Evolutionary conservation across 2,113 vertebrate genomes (phyloP).

Genomic region (Vulpes lagopus): DNA sequence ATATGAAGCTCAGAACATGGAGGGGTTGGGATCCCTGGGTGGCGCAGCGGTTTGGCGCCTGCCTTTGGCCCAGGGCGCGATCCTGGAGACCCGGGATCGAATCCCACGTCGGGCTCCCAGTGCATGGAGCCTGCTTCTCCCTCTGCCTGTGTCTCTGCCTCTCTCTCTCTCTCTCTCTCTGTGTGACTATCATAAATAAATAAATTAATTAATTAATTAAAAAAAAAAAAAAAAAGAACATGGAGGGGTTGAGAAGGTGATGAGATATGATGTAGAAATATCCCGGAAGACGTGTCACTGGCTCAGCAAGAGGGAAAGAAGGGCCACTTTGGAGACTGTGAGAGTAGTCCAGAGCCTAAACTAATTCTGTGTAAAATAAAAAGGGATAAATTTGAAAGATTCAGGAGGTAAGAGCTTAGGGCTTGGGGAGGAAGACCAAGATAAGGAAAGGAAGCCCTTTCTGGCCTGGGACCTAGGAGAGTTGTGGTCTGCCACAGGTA

Average conservation of each 20-base stretch:
- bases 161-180: no score
- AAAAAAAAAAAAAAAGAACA: no score
- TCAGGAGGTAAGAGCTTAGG: background rate
- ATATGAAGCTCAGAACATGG: background rate
- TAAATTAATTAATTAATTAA: no score
- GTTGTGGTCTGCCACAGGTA: background rate
- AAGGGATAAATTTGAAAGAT: background rate
- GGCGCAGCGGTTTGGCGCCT: no score
- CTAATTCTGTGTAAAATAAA: background rate
- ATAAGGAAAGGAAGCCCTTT: background rate
- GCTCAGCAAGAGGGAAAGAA: background rate
- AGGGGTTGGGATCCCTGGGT: no score
- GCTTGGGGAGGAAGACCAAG: background rate
- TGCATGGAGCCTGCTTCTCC: no score
- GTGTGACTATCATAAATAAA: no score
- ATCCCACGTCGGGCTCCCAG: no score
- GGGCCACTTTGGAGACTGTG: background rate
- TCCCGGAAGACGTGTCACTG: background rate
- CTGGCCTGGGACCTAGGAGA: background rate
- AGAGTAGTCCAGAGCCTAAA: background rate
- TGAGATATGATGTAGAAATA: slow-evolving; percentile 10
- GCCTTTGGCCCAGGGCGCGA: no score
- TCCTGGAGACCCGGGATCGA: no score
- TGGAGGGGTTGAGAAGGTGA: background rate
- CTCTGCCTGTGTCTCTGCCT: no score